A percentile compares a stretch with the other conserved stretches of the same genome.
phyloP scores from a whole-genome alignment of 2,797 vertebrate species.

The Okamejei kenojei region DNA sequence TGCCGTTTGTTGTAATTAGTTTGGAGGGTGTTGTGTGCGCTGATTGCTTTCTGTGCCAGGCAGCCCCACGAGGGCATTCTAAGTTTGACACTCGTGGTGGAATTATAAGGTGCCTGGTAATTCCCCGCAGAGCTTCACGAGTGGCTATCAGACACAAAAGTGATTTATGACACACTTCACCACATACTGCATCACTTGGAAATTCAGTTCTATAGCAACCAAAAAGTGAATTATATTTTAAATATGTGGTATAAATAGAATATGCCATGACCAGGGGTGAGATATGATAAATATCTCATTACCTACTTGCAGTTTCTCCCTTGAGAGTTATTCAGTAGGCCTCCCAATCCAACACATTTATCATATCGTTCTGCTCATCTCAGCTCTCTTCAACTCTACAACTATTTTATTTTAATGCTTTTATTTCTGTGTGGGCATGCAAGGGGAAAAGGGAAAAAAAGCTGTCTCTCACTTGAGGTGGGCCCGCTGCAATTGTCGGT shows the following conservation, averaged over 20 bases:
- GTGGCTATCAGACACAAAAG: slow-evolving; percentile 12
- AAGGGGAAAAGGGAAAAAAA: background rate
- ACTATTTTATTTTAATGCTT: slow-evolving; percentile 28
- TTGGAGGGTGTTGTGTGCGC: background rate
- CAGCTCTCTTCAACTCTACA: background rate
- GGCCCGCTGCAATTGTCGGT: background rate
- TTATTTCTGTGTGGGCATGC: background rate
- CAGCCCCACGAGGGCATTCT: slow-evolving; percentile 5
- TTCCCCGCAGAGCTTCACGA: slow-evolving; percentile 3
- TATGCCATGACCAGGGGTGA: slow-evolving; percentile 33
- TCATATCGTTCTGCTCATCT: background rate
- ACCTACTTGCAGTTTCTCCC: slow-evolving; percentile 28
- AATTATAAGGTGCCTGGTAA: slow-evolving; percentile 30
- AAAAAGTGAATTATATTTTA: slow-evolving; percentile 39
- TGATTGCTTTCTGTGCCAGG: slow-evolving; percentile 29
- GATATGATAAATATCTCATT: slow-evolving; percentile 39
- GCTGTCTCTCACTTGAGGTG: background rate
- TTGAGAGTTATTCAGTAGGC: slow-evolving; percentile 34
- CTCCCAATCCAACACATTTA: slow-evolving; percentile 25
- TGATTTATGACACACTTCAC: slow-evolving; percentile 35
- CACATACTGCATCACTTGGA: slow-evolving; percentile 22
- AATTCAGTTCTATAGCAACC: slow-evolving; percentile 31
- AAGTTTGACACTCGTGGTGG: slow-evolving; percentile 26
- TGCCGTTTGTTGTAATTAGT: slow-evolving; percentile 32
- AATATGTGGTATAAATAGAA: slow-evolving; percentile 37